These are phyloP conservation scores for Botia almorhae DNA, from an alignment of 2,797 vertebrate genomes.

Conservation along the genomic window DNA sequence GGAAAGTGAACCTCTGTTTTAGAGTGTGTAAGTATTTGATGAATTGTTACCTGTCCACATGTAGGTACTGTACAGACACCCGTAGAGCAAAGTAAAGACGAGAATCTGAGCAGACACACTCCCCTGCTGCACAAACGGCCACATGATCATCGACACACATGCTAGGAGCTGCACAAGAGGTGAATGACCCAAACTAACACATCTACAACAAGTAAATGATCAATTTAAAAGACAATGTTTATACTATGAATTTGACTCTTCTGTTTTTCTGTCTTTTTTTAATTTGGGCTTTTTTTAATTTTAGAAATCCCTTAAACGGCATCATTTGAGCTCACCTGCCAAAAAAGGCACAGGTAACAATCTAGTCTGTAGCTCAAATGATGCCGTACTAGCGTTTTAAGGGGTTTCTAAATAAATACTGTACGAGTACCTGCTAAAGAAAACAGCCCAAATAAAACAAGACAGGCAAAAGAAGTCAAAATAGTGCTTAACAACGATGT, in stretches of 20 bases:
- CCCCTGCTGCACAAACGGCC: constrained; percentile 88
- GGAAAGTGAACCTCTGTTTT: too few relatives aligned
- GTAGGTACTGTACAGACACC: constrained; percentile 95
- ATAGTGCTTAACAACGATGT: background rate
- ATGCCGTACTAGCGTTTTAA: too few relatives aligned
- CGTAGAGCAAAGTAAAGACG: constrained; percentile 90
- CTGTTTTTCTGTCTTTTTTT: too few relatives aligned
- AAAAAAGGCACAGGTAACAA: too few relatives aligned
- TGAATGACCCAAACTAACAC: constrained; percentile 8
- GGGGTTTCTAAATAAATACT: too few relatives aligned
- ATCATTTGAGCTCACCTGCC: too few relatives aligned
- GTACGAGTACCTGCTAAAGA: too few relatives aligned
- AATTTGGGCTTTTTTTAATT: too few relatives aligned
- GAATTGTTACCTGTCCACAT: constrained; percentile 88
- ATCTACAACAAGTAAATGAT: background rate
- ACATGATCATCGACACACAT: constrained; percentile 91
- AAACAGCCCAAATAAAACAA: background rate
- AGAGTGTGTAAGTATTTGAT: background rate
- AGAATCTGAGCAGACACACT: constrained; percentile 84
- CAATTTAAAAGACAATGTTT: too few relatives aligned
- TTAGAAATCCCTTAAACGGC: too few relatives aligned
- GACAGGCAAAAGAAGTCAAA: background rate
- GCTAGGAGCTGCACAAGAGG: constrained; percentile 83
- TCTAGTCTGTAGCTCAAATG: too few relatives aligned
- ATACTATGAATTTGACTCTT: too few relatives aligned